These are phyloP conservation scores for Aphidius gifuensis DNA, from an alignment of 1,140 invertebrate species.

Conservation along the genomic window DNA sequence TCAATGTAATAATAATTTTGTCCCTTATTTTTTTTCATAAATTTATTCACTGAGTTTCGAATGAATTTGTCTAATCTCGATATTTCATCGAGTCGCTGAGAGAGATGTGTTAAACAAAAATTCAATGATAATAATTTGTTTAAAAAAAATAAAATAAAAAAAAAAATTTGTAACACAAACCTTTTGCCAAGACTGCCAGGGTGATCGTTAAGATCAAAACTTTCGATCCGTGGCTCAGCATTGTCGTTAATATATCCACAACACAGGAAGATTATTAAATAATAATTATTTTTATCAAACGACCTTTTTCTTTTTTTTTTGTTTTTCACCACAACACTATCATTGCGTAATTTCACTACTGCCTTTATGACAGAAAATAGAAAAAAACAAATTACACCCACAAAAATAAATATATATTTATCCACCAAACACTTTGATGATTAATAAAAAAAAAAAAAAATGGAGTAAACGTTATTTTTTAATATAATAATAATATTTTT, in stretches of 20 bases:
- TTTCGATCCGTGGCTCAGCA: conserved; percentile 29
- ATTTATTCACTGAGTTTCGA: no score
- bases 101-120: neutral
- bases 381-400: no score
- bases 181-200: conserved; percentile 34
- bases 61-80: neutral
- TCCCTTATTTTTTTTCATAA: no score
- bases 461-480: no score
- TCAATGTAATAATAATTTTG: neutral
- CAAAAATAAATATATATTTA: no score
- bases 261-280: conserved; percentile 3
- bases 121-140: conserved; percentile 5
- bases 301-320: neutral
- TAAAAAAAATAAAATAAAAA: conserved; percentile 1
- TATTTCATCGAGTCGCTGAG: neutral
- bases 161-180: conserved; percentile 27
- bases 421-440: no score
- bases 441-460: no score
- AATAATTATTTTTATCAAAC: neutral
- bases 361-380: neutral
- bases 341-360: conserved; percentile 19
- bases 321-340: conserved; percentile 27
- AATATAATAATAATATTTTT: no score
- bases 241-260: conserved; percentile 2
- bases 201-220: conserved; percentile 28